Base-by-base conservation (phyloP, 2,888 invertebrate genomes). In the Heliconius ismenius region DNA sequence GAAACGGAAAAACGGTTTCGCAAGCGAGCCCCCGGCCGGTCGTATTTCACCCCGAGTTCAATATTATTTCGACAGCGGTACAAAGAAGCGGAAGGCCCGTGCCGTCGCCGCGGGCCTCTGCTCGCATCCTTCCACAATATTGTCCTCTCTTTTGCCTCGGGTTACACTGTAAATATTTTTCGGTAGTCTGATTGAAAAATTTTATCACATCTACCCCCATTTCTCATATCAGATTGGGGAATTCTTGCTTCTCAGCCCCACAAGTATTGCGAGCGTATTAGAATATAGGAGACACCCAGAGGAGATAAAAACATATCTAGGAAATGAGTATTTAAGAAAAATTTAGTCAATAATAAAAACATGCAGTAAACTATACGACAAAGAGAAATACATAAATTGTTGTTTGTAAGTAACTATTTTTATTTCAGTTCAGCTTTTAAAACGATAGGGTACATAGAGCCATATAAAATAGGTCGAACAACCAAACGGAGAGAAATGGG, bases 111-210 rank as follows among this genome's bases (percentile, higher is more conserved):
- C 90, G 88, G 90, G 92, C 90, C 90, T 84, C 84, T 86, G 87
- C 89, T 88, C 88, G 88, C 89, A 88, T 88, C 91, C 89, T 89
- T 88, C 86, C 86, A 89, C 93, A 92, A 94, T 93, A 94, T 93
- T 93, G 92, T 93, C 91, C 90, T 90, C 90, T 87, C 85, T 83
- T 84, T 82, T 87, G 92, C 92, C 92, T 93, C 91, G 88, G 92
- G 92, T 92, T 93, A 93, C 91, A 90, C 89, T 90, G 92, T 92
- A 92, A 91, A 93, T 92, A 93, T 93, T 93, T 92, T 92, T 92
- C 90, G 92, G 91, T 86, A 88, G 90, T 88, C 89, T 93, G 93
- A 93, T 94, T 93, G 93, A 93, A 93, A 91, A 86, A 79, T 92
- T 91, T 92, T 93, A 92, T 92, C 91, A 89, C 90, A 92, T 93